Percentiles rank a stretch among this genome's conserved stretches.
Conservation (phyloP, 2,113 vertebrate genomes). For the Gobius niger region DNA sequence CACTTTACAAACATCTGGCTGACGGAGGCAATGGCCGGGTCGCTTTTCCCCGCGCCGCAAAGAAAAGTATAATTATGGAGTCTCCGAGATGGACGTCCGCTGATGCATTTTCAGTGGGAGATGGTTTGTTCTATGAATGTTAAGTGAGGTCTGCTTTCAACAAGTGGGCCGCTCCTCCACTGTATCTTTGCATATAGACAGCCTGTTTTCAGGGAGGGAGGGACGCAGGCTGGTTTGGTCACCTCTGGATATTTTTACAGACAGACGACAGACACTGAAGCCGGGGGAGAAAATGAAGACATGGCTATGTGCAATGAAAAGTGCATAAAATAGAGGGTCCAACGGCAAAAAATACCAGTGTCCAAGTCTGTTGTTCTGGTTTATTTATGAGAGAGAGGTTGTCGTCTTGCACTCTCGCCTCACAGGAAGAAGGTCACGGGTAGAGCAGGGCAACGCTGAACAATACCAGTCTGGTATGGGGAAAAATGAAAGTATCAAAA, state of each 20-base stretch:
- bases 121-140: conserved; percentile 56
- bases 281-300: conserved; percentile 45
- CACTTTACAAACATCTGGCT: background rate
- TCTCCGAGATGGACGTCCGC: conserved; percentile 14
- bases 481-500: no score
- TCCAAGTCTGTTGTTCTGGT: no score
- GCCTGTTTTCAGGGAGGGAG: conserved; percentile 6
- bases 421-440: no score
- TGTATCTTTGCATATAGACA: conserved; percentile 53
- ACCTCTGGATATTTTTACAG: conserved; percentile 40
- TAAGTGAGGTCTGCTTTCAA: conserved; percentile 41
- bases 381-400: no score
- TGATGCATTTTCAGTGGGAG: conserved; percentile 31
- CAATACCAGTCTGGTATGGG: no score
- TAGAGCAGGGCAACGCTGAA: no score
- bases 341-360: no score
- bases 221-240: conserved; percentile 38
- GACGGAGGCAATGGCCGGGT: conserved; percentile 3
- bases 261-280: conserved; percentile 7
- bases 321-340: no score
- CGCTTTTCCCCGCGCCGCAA: conserved; percentile 24
- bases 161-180: conserved; percentile 34
- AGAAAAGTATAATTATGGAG: conserved; percentile 27
- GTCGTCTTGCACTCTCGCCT: no score
- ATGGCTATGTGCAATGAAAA: background rate